Conservation (phyloP, 2,888 invertebrate genomes). For the Volucella inflata region DNA sequence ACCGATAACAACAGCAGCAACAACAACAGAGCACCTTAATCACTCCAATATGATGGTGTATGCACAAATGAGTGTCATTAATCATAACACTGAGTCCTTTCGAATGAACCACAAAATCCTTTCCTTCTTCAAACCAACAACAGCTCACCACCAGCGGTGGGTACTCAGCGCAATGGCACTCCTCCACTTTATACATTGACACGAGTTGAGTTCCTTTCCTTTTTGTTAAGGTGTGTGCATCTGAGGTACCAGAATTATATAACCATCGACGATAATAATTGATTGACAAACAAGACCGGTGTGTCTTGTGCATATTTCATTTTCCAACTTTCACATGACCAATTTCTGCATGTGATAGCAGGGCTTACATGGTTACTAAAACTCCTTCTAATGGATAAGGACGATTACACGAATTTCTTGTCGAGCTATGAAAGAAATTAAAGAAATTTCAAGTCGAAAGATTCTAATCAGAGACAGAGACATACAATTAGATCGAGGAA, state of each 20-base stretch:
- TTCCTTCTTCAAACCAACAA: constrained; percentile 57
- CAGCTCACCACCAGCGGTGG: constrained; percentile 28
- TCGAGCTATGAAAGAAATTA: constrained; percentile 49
- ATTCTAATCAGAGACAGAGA: constrained; percentile 62
- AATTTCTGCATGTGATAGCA: not conserved
- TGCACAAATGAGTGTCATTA: constrained; percentile 73
- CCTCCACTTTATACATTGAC: constrained; percentile 13
- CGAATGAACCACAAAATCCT: constrained; percentile 66
- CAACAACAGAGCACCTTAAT: constrained; percentile 54
- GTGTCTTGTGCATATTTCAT: constrained; percentile 63
- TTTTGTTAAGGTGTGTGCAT: constrained; percentile 44
- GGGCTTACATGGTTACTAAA: not conserved
- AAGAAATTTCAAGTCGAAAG: constrained; percentile 48
- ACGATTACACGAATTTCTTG: constrained; percentile 21
- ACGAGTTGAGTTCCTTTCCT: not conserved
- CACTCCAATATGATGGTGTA: constrained; percentile 65
- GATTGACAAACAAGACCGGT: constrained; percentile 72
- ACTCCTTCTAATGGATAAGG: constrained; percentile 26
- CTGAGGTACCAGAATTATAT: constrained; percentile 33
- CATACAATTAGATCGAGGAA: constrained; percentile 39
- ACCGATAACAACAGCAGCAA: no score
- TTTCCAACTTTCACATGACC: constrained; percentile 44
- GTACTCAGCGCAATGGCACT: constrained; percentile 12
- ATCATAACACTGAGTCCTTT: constrained; percentile 71
- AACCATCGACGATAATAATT: constrained; percentile 69